Evolutionary conservation across 2,113 vertebrate genomes (phyloP), one percentile per base, ranked within the genome.

Genomic region (Blennius ocellaris): DNA sequence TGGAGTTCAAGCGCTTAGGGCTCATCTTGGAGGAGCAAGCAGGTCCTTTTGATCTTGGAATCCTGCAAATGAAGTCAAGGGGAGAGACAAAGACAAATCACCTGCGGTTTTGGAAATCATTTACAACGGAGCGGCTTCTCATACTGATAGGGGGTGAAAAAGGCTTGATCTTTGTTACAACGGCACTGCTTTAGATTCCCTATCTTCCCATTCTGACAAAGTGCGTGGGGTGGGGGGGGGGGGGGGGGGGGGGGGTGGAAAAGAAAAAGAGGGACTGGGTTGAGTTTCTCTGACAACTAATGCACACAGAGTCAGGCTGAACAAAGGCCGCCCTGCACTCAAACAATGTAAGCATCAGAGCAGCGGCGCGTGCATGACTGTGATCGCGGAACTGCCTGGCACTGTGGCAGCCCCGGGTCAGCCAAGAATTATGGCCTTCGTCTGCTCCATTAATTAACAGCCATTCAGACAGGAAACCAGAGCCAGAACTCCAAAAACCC

Each of bases 391-490:
- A 72, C 63, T 70, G 76, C 77, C 65, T 72, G 78, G 84, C 84
- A 71, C 54, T 68, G 59, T 82, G 83, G 77, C 69, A 73, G 83
- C 68, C 79, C 45, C 10, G 76, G 76, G 63, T 64, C 69, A 41
- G 56, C 36, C 60, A 87, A 84, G 86, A 87, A 66, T 85, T 77
- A 89, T 80, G 78, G 76, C 75, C 84, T 87, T 76, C 67, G 79
- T 89, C 92, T 91, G 90, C 83, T 81, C 81, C 88, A 91, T 90
- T 91, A 92, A 91, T 93, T 93, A 92, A 90, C 84, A 87, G 76
- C 78, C 86, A 76, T 85, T 90, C 87, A 90, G 87, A 91, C 88
- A 89, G 89, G 85, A 93, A 92, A 93, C 89, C 72, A 91, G 85
- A 92, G 79, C 88, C 91, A 88, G 89, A 69, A 68, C 86, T 87